Base-by-base conservation (phyloP, 2,888 invertebrate genomes). In the Seira musarum region DNA sequence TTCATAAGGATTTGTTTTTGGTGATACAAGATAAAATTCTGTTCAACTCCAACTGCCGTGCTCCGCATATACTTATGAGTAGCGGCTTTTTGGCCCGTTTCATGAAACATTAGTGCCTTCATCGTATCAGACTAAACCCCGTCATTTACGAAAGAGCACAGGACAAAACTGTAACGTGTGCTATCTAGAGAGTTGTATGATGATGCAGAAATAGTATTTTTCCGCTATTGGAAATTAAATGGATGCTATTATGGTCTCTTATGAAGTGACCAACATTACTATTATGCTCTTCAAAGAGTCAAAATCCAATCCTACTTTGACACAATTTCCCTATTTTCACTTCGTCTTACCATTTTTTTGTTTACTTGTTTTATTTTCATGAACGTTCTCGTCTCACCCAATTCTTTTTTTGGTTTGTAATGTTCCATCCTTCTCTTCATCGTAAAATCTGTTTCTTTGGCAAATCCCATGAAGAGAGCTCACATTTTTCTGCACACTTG, bases 21-120 rank as follows among this genome's bases (percentile, higher is more conserved):
- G 57, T 19, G 17, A 71, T 71, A 61, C 30, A 71, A 71, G 61
- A 71, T 71, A 63, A 71, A 40, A 75, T 64, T 24, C 15, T 76
- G 69, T n/a, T n/a, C n/a, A n/a, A n/a, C n/a, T 69, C 64, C 76
- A 69, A 76, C 69, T 64, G 69, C 69, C 76, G 69, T 64, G 68
- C 21, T 67, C 64, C 65, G 21, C 61, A 75, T 35, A 60, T 17
- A 46, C 30, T n/a, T n/a, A n/a, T n/a, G n/a, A n/a, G 40, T 65
- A 69, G 69, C 69, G 76, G 76, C 76, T 63, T 57, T 35, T 69
- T 40, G 40, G 6, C 13, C 40, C 40, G 40, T 40, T 40, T 40
- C 40, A 13, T 40, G 6, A 40, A 40, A 40, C 40, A 5, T 40
- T 40, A 40, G 6, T 40, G 40, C 13, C 40, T n/a, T n/a, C n/a